A percentile compares a stretch with the other conserved stretches of the same genome.
Evolutionary conservation across 1,140 invertebrate species (phyloP).

Genomic region (Xylocopa sonorina): DNA sequence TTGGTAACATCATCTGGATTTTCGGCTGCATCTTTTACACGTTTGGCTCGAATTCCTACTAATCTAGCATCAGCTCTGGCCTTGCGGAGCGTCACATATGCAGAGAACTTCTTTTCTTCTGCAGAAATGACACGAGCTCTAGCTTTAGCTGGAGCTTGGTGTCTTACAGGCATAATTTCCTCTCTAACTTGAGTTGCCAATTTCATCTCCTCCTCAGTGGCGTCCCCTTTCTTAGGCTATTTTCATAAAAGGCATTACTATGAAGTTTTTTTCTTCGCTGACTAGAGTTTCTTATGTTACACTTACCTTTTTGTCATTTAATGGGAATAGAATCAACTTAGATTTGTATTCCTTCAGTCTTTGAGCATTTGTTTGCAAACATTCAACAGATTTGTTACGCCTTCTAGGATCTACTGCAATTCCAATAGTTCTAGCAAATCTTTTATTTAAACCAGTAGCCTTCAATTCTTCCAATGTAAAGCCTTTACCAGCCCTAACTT

Average conservation of each 20-base stretch:
- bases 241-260: conserved; percentile 60
- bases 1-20: conserved; percentile 93
- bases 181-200: conserved; percentile 94
- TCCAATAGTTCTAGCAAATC: conserved; percentile 95
- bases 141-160: conserved; percentile 86
- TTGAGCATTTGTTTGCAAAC: conserved; percentile 96
- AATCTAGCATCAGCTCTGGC: conserved; percentile 94
- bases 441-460: conserved; percentile 91
- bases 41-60: conserved; percentile 96
- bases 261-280: neutral
- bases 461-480: conserved; percentile 98
- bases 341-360: conserved; percentile 97
- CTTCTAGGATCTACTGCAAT: conserved; percentile 97
- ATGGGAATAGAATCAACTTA: conserved; percentile 98
- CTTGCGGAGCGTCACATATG: conserved; percentile 93
- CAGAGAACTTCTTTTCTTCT: conserved; percentile 95
- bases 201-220: conserved; percentile 95
- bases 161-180: conserved; percentile 91
- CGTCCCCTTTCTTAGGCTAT: conserved; percentile 96
- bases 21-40: conserved; percentile 96
- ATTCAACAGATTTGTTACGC: conserved; percentile 97
- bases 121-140: conserved; percentile 93
- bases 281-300: neutral
- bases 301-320: conserved; percentile 89
- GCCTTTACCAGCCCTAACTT: conserved; percentile 95